Conservation (phyloP, 1,140 invertebrate genomes). For the Anoplolepis gracilipes region DNA sequence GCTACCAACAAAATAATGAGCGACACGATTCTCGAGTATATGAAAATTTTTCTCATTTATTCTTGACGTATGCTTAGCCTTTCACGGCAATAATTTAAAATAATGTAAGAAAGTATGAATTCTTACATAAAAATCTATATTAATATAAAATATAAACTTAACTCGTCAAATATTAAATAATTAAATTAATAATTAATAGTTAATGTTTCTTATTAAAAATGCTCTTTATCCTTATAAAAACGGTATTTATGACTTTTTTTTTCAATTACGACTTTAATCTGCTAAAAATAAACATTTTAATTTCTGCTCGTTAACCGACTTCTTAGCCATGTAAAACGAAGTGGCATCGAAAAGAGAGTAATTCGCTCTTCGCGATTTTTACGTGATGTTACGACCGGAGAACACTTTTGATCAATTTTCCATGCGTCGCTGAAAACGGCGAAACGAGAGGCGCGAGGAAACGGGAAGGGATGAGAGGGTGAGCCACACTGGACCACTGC, state of each 20-base stretch:
- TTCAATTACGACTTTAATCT: background rate
- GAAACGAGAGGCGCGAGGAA: constrained; percentile 6
- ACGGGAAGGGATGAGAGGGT: background rate
- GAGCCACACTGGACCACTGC: constrained; percentile 11
- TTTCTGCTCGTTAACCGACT: background rate
- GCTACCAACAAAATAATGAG: background rate
- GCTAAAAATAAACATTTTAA: constrained; percentile 6
- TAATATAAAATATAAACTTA: background rate
- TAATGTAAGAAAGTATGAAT: background rate
- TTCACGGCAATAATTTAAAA: background rate
- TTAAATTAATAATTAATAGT: background rate
- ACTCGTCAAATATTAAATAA: background rate
- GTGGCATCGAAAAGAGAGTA: background rate
- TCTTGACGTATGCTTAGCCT: background rate
- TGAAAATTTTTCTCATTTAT: constrained; percentile 18
- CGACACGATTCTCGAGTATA: background rate
- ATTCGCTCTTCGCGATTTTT: constrained; percentile 37
- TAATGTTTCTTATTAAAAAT: background rate
- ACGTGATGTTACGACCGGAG: background rate
- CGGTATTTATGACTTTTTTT: background rate
- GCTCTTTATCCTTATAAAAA: background rate
- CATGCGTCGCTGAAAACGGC: constrained; percentile 28
- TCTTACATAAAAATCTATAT: background rate
- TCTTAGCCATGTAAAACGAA: background rate
- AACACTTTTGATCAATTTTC: constrained; percentile 60